phyloP scores from a whole-genome alignment of 1,140 invertebrate species.

The Zaprionus kolodkinae region DNA sequence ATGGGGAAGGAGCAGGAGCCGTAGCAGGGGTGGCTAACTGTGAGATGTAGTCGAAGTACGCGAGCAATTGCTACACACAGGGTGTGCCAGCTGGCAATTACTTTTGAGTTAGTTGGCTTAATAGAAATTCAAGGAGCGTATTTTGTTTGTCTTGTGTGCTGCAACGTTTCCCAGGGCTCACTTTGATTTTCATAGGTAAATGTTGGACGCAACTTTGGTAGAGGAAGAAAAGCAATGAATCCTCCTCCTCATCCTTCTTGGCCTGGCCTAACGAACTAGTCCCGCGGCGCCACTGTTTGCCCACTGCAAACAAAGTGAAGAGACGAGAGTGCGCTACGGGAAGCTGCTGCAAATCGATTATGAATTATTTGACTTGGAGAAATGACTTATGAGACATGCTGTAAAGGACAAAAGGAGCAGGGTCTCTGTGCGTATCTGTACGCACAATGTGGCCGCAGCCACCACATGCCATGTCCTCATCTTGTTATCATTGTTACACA shows the following conservation, averaged over 20 bases:
- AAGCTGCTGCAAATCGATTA: conserved; percentile 74
- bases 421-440: conserved; percentile 20
- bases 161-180: conserved; percentile 57
- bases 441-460: conserved; percentile 49
- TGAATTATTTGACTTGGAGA: conserved; percentile 83
- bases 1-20: neutral
- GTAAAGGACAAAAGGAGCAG: conserved; percentile 48
- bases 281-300: conserved; percentile 49
- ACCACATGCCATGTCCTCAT: conserved; percentile 39
- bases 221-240: neutral
- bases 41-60: conserved; percentile 7
- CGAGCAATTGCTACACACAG: conserved; percentile 54
- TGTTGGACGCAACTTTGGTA: conserved; percentile 54
- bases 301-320: conserved; percentile 19
- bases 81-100: conserved; percentile 60
- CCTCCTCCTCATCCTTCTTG: neutral
- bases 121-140: conserved; percentile 79
- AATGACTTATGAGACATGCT: conserved; percentile 82
- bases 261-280: conserved; percentile 60
- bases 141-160: conserved; percentile 72
- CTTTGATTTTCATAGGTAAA: conserved; percentile 83
- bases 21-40: neutral
- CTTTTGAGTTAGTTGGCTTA: conserved; percentile 80
- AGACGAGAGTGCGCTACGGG: neutral
- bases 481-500: conserved; percentile 65